Conservation (phyloP, 2,113 vertebrate genomes). For the Myrmecophaga tridactyla region DNA sequence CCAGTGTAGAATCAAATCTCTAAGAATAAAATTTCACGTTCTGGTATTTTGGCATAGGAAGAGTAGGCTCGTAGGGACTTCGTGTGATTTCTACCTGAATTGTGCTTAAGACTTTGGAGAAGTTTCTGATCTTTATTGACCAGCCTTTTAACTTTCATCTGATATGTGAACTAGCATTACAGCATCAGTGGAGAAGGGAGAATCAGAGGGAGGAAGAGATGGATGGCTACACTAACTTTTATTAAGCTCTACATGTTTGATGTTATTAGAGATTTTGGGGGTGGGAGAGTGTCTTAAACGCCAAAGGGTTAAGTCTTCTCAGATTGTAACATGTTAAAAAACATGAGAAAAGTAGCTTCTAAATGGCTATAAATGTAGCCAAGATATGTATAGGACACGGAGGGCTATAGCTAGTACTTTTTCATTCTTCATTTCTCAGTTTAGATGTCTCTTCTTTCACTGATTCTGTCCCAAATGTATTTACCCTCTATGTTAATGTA, state of each 20-base stretch:
- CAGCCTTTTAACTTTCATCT: conserved; percentile 35
- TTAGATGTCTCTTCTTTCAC: background rate
- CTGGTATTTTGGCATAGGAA: background rate
- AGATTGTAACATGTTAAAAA: background rate
- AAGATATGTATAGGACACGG: background rate
- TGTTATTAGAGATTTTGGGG: background rate
- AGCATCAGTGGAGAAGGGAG: background rate
- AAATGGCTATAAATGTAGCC: background rate
- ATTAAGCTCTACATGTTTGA: background rate
- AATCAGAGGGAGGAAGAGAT: background rate
- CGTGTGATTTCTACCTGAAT: background rate
- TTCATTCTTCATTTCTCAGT: background rate
- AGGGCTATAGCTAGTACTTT: background rate
- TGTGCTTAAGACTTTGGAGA: background rate
- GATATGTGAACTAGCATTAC: background rate
- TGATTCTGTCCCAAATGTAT: background rate
- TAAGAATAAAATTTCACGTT: background rate
- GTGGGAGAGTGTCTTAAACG: background rate
- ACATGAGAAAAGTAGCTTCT: background rate
- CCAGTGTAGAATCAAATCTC: background rate
- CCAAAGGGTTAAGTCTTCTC: background rate
- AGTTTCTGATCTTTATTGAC: background rate
- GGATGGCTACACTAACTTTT: background rate
- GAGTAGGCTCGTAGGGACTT: background rate
- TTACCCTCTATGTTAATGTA: background rate